Evolutionary conservation across 2,113 vertebrate species (phyloP).

Genomic region (Spilogale gracilis): DNA sequence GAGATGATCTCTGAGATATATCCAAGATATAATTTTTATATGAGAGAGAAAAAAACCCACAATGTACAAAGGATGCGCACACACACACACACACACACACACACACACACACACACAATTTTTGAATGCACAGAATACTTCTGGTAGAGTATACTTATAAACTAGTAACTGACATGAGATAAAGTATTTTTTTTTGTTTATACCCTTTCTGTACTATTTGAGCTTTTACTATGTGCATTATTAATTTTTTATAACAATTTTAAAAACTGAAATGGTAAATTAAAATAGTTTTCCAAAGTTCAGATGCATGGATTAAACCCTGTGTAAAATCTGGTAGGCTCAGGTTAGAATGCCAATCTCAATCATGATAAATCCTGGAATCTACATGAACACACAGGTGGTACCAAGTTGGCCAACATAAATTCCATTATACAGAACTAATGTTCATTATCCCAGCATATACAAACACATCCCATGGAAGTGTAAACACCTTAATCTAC

Average conservation of each 20-base stretch:
- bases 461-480: background rate
- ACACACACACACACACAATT: background rate
- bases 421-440: background rate
- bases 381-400: background rate
- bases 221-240: background rate
- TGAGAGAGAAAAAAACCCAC: background rate
- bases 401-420: background rate
- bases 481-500: background rate
- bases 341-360: background rate
- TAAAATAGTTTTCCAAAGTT: conserved; percentile 14
- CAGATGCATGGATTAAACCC: background rate
- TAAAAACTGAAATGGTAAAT: background rate
- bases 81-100: fast-evolving
- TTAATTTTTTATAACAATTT: background rate
- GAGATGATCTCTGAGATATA: background rate
- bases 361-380: background rate
- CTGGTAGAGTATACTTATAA: background rate
- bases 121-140: background rate
- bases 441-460: background rate
- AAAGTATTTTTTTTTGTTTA: background rate
- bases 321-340: background rate
- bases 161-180: background rate
- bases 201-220: background rate
- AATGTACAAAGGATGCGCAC: background rate
- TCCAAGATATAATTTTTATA: background rate